phyloP scores from a whole-genome alignment of 2,113 vertebrate genomes.

The Melanostigma gelatinosum region DNA sequence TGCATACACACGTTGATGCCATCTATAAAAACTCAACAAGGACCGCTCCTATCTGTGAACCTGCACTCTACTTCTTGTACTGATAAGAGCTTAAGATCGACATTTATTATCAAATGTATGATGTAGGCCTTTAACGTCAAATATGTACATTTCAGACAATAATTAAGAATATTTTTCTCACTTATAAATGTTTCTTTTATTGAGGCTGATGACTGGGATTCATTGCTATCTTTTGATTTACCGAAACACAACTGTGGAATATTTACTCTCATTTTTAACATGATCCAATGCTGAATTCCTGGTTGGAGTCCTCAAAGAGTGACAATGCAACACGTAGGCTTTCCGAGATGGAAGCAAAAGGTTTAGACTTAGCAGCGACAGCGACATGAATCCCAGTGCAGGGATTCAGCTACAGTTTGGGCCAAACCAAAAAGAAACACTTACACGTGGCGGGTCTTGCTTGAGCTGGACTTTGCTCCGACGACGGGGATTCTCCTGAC shows the following conservation, averaged over 20 bases:
- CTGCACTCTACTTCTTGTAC: neutral
- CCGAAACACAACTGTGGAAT: neutral
- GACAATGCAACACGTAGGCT: neutral
- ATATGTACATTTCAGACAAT: neutral
- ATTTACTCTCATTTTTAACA: neutral
- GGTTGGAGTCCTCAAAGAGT: neutral
- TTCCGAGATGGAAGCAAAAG: neutral
- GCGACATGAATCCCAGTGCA: neutral
- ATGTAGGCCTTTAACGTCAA: neutral
- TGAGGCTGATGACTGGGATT: neutral
- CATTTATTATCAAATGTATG: neutral
- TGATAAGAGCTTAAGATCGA: neutral
- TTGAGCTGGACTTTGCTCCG: constrained; percentile 89
- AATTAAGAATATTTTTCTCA: neutral
- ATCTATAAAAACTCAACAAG: neutral
- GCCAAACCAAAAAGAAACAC: constrained; percentile 61
- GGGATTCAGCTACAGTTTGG: neutral
- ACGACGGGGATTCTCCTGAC: constrained; percentile 94
- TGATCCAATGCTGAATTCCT: neutral
- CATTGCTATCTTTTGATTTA: neutral
- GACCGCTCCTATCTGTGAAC: neutral
- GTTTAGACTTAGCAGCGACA: constrained; percentile 6
- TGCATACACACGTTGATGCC: neutral
- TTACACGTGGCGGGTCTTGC: constrained; percentile 94
- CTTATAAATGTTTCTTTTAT: neutral